Evolutionary conservation across 1,140 invertebrate genomes (phyloP).

Genomic region (Colletes latitarsis): DNA sequence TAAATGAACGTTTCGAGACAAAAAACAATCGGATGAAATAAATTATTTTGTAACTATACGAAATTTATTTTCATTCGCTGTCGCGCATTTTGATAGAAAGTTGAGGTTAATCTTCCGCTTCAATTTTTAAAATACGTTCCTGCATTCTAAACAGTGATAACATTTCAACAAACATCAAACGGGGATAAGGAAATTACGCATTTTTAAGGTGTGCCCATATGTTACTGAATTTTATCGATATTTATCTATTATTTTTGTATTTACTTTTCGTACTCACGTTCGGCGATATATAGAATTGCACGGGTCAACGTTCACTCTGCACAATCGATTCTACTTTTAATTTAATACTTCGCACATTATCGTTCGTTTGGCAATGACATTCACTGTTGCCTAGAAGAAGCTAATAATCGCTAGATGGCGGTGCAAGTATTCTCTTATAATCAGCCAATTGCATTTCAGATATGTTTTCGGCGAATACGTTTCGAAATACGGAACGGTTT

Average conservation of each 20-base stretch:
- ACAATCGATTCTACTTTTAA: constrained; percentile 10
- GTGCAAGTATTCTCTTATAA: constrained; percentile 9
- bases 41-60: no score
- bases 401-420: constrained; percentile 31
- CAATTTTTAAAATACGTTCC: background rate
- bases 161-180: background rate
- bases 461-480: background rate
- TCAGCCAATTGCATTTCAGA: background rate
- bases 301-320: background rate
- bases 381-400: background rate
- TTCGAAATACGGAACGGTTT: no score
- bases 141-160: background rate
- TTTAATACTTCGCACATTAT: background rate
- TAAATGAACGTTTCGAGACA: background rate
- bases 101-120: background rate
- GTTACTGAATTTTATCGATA: background rate
- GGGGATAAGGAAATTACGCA: constrained; percentile 1
- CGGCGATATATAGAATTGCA: background rate
- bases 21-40: background rate
- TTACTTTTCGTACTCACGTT: constrained; percentile 23
- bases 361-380: background rate
- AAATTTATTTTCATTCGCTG: background rate
- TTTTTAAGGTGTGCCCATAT: background rate
- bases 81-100: background rate
- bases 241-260: background rate